Conservation (phyloP, 2,888 invertebrate species). For the Cryptocephalus moraei region DNA sequence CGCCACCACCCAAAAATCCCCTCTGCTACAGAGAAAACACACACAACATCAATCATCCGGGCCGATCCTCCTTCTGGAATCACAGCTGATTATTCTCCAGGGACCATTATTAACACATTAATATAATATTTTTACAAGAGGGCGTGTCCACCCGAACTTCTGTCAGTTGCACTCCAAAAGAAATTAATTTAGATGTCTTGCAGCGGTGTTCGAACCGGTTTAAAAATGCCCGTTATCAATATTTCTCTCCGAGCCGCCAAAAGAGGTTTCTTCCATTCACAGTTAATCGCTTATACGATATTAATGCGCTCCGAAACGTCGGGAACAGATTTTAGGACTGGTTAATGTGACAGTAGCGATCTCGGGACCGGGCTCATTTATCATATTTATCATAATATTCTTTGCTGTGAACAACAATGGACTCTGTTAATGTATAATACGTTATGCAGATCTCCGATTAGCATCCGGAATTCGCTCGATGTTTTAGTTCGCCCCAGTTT, state of each 20-base stretch:
- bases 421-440: slow-evolving; percentile 28
- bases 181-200: slow-evolving; percentile 29
- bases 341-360: slow-evolving; percentile 37
- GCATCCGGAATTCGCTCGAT: no score
- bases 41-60: slow-evolving; percentile 21
- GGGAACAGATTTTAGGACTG: slow-evolving; percentile 38
- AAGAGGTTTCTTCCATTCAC: slow-evolving; percentile 35
- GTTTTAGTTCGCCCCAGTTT: no score
- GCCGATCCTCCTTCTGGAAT: slow-evolving; percentile 23
- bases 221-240: slow-evolving; percentile 19
- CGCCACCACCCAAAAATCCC: slow-evolving; percentile 1
- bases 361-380: slow-evolving; percentile 31
- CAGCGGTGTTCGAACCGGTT: slow-evolving; percentile 2
- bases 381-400: slow-evolving; percentile 33
- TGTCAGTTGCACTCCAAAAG: slow-evolving; percentile 34
- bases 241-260: slow-evolving; percentile 26
- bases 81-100: slow-evolving; percentile 34
- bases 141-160: slow-evolving; percentile 37
- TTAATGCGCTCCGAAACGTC: slow-evolving; percentile 39
- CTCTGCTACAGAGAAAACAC: slow-evolving; percentile 6
- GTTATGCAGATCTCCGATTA: slow-evolving; percentile 11
- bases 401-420: slow-evolving; percentile 29
- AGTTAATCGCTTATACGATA: slow-evolving; percentile 40
- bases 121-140: slow-evolving; percentile 39
- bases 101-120: slow-evolving; percentile 39